Evolutionary conservation across 2,888 invertebrate genomes (phyloP).

Genomic region (Magallana nippona): DNA sequence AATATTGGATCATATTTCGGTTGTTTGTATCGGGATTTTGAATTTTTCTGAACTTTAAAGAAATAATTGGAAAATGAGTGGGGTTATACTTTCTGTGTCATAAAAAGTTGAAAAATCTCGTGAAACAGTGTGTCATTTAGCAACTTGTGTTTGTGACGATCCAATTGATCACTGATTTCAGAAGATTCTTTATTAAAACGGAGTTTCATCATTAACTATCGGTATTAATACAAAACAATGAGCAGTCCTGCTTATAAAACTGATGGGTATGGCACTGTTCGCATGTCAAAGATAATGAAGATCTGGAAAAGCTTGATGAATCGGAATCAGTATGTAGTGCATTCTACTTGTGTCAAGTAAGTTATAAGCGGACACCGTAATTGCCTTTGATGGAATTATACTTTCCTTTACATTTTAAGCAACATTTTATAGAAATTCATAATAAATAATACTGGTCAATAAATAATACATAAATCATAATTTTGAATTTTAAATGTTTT

Average conservation of each 20-base stretch:
- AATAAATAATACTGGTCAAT: too few species aligned
- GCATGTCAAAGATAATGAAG: slow-evolving; percentile 14
- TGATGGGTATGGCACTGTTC: not conserved
- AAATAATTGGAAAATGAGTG: slow-evolving; percentile 10
- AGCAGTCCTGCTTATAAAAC: not conserved
- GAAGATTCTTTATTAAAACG: not conserved
- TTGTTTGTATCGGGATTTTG: not conserved
- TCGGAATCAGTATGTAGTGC: slow-evolving; percentile 21
- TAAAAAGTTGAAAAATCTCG: not conserved
- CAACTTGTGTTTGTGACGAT: not conserved
- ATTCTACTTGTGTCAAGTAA: not conserved
- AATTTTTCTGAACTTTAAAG: not conserved
- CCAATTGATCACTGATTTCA: not conserved
- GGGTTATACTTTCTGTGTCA: not conserved
- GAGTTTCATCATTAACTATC: not conserved
- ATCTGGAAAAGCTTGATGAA: slow-evolving; percentile 1
- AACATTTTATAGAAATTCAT: too few species aligned
- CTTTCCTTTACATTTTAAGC: too few species aligned
- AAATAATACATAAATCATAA: not conserved
- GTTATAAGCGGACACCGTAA: not conserved
- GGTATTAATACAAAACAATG: not conserved
- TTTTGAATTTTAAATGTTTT: not conserved
- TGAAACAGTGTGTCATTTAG: slow-evolving; percentile 13
- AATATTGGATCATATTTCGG: not conserved
- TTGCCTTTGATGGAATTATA: too few species aligned